Conservation (phyloP, 35 echinoderm and acorn worm species). For the Patiria miniata region DNA sequence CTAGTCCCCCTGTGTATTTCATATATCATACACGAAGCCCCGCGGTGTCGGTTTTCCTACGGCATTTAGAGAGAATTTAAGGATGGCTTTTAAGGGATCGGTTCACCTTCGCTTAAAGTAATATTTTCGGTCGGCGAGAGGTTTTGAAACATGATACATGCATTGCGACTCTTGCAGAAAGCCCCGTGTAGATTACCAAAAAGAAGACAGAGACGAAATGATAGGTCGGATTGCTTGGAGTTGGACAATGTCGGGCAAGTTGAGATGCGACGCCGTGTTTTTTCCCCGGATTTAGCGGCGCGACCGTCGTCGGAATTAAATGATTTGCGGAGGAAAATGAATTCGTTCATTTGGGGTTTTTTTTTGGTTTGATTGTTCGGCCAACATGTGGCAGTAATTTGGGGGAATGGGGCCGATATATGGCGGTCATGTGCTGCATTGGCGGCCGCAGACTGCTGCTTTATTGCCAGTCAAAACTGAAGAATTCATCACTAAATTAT, state of each 20-base stretch:
- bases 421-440: background rate
- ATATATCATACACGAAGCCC: slow-evolving; percentile 1
- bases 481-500: slow-evolving; percentile 14
- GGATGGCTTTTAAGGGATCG: slow-evolving; percentile 27
- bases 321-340: background rate
- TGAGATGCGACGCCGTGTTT: background rate
- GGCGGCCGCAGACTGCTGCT: background rate
- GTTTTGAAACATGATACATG: slow-evolving; percentile 1
- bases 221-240: too few species aligned
- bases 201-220: background rate
- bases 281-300: background rate
- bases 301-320: background rate
- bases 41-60: slow-evolving; percentile 9
- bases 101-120: slow-evolving; percentile 16
- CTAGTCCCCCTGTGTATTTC: slow-evolving; percentile 13
- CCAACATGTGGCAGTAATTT: slow-evolving; percentile 25
- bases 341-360: slow-evolving; percentile 1
- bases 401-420: slow-evolving; percentile 3
- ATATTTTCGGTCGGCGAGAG: background rate
- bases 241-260: too few species aligned
- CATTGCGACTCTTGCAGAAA: background rate
- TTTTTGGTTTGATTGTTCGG: too few species aligned
- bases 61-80: slow-evolving; percentile 26
- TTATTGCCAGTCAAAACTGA: background rate
- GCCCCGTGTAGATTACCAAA: background rate